Percentiles rank a stretch among this genome's conserved stretches.
phyloP scores from a whole-genome alignment of 1,140 invertebrate genomes.

The Drosophila ogumai region DNA sequence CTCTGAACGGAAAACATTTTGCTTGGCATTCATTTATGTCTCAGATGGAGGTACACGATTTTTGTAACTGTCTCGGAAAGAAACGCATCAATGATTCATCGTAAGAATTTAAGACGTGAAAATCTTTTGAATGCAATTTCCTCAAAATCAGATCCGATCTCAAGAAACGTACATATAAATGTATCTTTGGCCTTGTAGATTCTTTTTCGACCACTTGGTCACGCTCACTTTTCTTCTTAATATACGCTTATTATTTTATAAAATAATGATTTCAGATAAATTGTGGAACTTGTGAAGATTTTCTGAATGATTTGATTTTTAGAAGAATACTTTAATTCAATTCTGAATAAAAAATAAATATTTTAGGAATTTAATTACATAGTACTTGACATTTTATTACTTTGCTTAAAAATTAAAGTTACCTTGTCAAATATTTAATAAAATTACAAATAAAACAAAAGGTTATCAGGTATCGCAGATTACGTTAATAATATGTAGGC shows the following conservation, averaged over 20 bases:
- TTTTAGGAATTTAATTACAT: too few relatives aligned
- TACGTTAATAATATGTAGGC: too few relatives aligned
- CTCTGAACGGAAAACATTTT: slow-evolving; percentile 44
- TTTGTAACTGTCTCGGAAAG: slow-evolving; percentile 22
- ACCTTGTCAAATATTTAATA: too few relatives aligned
- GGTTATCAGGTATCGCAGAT: too few relatives aligned
- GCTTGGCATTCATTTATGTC: slow-evolving; percentile 26
- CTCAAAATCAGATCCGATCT: slow-evolving; percentile 14
- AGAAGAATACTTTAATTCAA: not conserved
- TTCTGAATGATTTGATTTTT: not conserved
- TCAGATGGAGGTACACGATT: slow-evolving; percentile 10
- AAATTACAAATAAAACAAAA: too few relatives aligned
- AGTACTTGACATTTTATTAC: too few relatives aligned
- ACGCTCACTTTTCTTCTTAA: slow-evolving; percentile 3
- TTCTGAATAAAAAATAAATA: too few relatives aligned
- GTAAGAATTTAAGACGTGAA: slow-evolving; percentile 33
- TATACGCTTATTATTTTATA: not conserved
- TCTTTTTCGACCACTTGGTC: slow-evolving; percentile 5
- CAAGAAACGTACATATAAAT: not conserved
- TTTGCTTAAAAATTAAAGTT: not conserved
- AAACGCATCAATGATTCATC: slow-evolving; percentile 31
- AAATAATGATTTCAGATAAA: not conserved
- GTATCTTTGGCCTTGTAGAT: slow-evolving; percentile 7
- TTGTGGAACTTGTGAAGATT: not conserved
- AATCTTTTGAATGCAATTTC: slow-evolving; percentile 22